Evolutionary conservation across 2,888 invertebrate genomes (phyloP).

Genomic region (Lithophane ornitopus): DNA sequence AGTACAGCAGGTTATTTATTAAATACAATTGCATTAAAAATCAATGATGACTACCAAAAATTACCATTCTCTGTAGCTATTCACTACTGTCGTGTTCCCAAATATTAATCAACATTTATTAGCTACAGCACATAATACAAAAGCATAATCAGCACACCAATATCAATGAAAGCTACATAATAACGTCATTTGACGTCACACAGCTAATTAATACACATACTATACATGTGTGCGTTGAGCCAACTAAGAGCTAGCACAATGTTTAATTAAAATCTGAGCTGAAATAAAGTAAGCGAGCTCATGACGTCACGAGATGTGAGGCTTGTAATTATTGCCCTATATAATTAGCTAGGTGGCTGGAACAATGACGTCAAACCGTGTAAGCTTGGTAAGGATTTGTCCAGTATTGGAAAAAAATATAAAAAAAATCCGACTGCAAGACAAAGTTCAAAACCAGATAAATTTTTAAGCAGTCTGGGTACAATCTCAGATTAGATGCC

Average conservation of each 20-base stretch:
- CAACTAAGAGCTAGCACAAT: slow-evolving; percentile 18
- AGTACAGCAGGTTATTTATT: neutral
- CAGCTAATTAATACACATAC: slow-evolving; percentile 25
- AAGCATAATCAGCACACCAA: slow-evolving; percentile 1
- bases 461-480: too few relatives aligned
- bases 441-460: too few relatives aligned
- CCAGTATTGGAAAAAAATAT: neutral
- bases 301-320: slow-evolving; percentile 32
- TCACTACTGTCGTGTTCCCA: neutral
- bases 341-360: slow-evolving; percentile 43
- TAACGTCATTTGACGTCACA: neutral
- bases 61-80: neutral
- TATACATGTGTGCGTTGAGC: slow-evolving; percentile 7
- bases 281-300: slow-evolving; percentile 54
- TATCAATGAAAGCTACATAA: slow-evolving; percentile 17
- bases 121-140: neutral
- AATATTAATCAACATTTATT: slow-evolving; percentile 7
- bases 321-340: slow-evolving; percentile 42
- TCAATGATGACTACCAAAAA: neutral
- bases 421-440: neutral
- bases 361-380: slow-evolving; percentile 30
- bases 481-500: too few relatives aligned
- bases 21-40: neutral
- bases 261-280: slow-evolving; percentile 63
- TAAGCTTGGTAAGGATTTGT: slow-evolving; percentile 13